Evolutionary conservation across 2,888 invertebrate species (phyloP), one percentile per base, ranked within the genome.

Genomic region (Tillus elongatus): DNA sequence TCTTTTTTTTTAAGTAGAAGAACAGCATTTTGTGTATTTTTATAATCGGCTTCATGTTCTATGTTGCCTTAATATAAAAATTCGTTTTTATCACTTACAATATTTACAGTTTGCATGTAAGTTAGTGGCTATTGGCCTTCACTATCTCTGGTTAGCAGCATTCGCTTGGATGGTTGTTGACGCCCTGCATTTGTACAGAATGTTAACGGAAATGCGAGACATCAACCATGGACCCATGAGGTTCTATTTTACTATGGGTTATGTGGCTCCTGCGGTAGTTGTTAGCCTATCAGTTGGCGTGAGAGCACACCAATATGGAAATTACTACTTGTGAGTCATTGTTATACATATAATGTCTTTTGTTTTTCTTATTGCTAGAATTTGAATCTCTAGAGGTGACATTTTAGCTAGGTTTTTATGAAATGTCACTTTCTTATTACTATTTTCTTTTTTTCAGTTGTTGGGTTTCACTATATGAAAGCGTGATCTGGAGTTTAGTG

Each of bases 141-240:
- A 96, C 67, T 95, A 92, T 69, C 80, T 90, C 61, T 95, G 91
- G 88, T 68, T 93, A 57, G 78, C 82, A 15, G 82, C 89, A 9
- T 88, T 93, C 56, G 82, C 82, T 12, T 96, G 96, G 96, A 77
- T 86, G 52, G 77, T 93, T 49, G 85, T 92, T 36, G 92, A 92
- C 65, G 87, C 90, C 15, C 76, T 93, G 50, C 95, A 96, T 66
- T 71, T 95, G 39, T 89, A 95, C 58, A 75, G 96, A 30, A 88
- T 95, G 80, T 69, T 96, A 49, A 90, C 92, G 2, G 95, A 95
- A 69, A 84, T 95, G 74, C 74, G 95, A 2, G 93, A 95, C 65
- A 91, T 96, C 32, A 95, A 96, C 71, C 90, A 92, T 63, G 95
- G 91, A 3, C 85, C 87, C 19, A 88, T 95, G 82, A 74, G 79